Evolutionary conservation across 2,888 invertebrate genomes (phyloP), one percentile per base, ranked within the genome.

Genomic region (Protophormia terraenovae): DNA sequence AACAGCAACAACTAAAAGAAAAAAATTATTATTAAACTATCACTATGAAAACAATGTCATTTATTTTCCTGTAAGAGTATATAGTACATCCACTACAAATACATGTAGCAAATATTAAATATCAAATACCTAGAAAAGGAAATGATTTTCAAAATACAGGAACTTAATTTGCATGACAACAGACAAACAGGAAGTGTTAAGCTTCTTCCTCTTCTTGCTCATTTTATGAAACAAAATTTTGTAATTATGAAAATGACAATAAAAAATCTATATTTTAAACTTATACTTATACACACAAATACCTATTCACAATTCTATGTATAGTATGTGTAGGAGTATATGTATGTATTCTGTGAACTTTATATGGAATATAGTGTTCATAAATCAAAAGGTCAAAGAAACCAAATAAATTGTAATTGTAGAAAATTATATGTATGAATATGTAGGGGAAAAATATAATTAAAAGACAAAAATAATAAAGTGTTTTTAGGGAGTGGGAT

Each of bases 81-180:
- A 22, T 16, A 32, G 7, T 7, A 62, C 12, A 29, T 16, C n/a
- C 2, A n/a, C n/a, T n/a, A 53, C 5, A 60, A 50, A 32, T 55
- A 45, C 6, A 41, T 62, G 32, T 50, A n/a, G n/a, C n/a, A n/a
- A n/a, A 47, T 14, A 55, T 32, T 27, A n/a, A n/a, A n/a, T n/a
- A n/a, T n/a, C n/a, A n/a, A n/a, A n/a, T 45, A 16, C 22, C 45
- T 27, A 29, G n/a, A 82, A 79, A n/a, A 69, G 85, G 85, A 85
- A 82, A 79, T 82, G 78, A 85, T 79, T 85, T 85, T 66, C 73
- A 58, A 71, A 82, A 79, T 19, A 71, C 82, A 82, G 85, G 78
- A 85, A 85, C 85, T 85, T 79, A 78, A 82, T 85, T 85, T 85
- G 78, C 82, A 82, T 82, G 69, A 82, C 85, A 82, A 79, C 82